phyloP scores from a whole-genome alignment of 2,797 vertebrate species.

The Hozukius guyotensis region DNA sequence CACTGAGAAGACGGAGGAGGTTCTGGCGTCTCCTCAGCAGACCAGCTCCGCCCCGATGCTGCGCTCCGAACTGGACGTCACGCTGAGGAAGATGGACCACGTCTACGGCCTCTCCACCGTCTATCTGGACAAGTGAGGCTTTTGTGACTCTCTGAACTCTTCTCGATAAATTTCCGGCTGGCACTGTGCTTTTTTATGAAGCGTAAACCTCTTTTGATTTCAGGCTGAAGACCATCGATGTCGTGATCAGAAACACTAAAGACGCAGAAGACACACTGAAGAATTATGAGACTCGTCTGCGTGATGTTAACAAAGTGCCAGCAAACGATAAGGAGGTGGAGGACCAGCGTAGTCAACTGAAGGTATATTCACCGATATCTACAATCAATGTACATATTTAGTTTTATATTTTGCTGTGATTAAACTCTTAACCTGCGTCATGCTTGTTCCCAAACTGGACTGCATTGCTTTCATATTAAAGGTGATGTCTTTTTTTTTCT shows the following conservation, averaged over 20 bases:
- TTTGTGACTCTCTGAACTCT: background rate
- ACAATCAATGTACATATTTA: background rate
- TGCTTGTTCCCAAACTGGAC: background rate
- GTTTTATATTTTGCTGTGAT: background rate
- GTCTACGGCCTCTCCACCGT: slow-evolving; percentile 92
- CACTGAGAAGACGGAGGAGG: slow-evolving; percentile 84
- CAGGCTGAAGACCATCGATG: slow-evolving; percentile 93
- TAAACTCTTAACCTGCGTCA: background rate
- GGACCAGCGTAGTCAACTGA: slow-evolving; percentile 84
- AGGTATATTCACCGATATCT: slow-evolving; percentile 79
- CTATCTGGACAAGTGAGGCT: slow-evolving; percentile 92
- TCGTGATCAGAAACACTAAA: slow-evolving; percentile 91
- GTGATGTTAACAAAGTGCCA: slow-evolving; percentile 89
- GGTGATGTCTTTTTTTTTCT: background rate
- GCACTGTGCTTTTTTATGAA: background rate
- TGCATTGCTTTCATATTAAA: background rate
- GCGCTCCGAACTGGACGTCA: slow-evolving; percentile 91
- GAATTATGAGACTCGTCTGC: slow-evolving; percentile 88
- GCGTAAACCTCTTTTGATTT: background rate
- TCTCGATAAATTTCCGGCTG: background rate
- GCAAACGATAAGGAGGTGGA: slow-evolving; percentile 87
- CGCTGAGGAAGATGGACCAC: slow-evolving; percentile 91
- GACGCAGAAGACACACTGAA: slow-evolving; percentile 89
- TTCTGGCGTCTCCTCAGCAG: slow-evolving; percentile 86
- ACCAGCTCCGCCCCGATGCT: slow-evolving; percentile 82